These are phyloP conservation scores for Iselma pallidipennis DNA, from an alignment of 2,888 invertebrate species.

Conservation along the genomic window DNA sequence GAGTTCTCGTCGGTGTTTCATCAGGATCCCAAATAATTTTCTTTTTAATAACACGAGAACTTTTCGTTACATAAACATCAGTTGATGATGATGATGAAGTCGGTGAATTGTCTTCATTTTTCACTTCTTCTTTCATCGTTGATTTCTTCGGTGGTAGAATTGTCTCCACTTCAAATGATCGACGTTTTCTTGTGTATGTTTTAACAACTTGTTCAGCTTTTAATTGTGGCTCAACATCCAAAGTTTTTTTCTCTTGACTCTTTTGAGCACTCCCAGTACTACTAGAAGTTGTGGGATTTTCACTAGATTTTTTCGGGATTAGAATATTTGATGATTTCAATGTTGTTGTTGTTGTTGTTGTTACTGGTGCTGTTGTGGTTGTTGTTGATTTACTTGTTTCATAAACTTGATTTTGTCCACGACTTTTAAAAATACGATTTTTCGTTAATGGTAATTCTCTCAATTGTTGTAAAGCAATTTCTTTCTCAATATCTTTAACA, in stretches of 20 bases:
- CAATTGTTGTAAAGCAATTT: slow-evolving; percentile 63
- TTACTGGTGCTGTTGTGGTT: not conserved
- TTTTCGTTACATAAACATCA: slow-evolving; percentile 51
- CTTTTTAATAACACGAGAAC: slow-evolving; percentile 67
- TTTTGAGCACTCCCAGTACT: not conserved
- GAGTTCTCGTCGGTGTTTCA: slow-evolving; percentile 57
- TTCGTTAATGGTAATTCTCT: slow-evolving; percentile 54
- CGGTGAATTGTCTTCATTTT: not conserved
- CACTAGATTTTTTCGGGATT: not conserved
- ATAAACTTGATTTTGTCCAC: slow-evolving; percentile 1
- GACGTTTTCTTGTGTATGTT: slow-evolving; percentile 53
- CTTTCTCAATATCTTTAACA: slow-evolving; percentile 30
- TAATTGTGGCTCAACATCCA: slow-evolving; percentile 45
- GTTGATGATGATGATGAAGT: slow-evolving; percentile 21
- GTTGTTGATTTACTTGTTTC: not conserved
- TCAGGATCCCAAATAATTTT: slow-evolving; percentile 77
- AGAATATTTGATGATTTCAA: not conserved
- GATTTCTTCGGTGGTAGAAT: slow-evolving; percentile 21
- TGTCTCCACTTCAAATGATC: slow-evolving; percentile 36
- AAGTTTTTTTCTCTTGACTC: slow-evolving; percentile 15
- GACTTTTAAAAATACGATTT: slow-evolving; percentile 11
- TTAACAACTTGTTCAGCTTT: slow-evolving; percentile 47
- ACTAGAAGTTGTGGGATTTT: not conserved
- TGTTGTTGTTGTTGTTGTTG: not conserved
- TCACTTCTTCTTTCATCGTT: not conserved